These are phyloP conservation scores for Pseudomyrmex dendroicus DNA, from an alignment of 1,140 invertebrate genomes.

Conservation along the genomic window DNA sequence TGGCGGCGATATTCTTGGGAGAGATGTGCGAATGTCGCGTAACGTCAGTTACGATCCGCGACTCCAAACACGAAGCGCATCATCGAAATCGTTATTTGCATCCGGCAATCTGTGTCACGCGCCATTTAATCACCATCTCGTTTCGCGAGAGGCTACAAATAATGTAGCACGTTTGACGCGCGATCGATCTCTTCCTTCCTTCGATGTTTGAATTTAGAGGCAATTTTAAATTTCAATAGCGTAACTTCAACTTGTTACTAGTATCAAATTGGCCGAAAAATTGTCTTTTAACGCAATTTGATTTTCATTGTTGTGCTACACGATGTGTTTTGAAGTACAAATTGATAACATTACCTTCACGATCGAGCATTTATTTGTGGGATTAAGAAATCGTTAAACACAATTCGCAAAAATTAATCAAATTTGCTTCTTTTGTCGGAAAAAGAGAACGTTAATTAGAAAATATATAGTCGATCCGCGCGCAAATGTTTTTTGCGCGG, in stretches of 20 bases:
- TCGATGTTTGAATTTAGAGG: not conserved
- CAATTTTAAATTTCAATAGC: constrained; percentile 19
- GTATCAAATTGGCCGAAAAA: not conserved
- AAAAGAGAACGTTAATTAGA: constrained; percentile 3
- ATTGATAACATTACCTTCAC: not conserved
- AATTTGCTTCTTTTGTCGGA: not conserved
- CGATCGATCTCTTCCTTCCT: not conserved
- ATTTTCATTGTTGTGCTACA: too few species aligned
- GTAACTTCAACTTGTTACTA: not conserved
- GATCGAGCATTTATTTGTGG: not conserved
- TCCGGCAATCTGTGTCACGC: not conserved
- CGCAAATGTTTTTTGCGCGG: constrained; percentile 6
- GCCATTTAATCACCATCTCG: constrained; percentile 28
- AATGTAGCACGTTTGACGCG: not conserved
- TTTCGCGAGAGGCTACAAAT: not conserved
- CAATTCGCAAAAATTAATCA: not conserved
- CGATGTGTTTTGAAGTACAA: not conserved
- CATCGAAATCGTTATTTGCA: constrained; percentile 33
- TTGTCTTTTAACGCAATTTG: not conserved
- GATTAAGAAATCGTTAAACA: not conserved
- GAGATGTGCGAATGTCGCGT: too few species aligned
- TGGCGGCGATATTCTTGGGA: constrained; percentile 33
- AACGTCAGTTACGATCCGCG: constrained; percentile 9
- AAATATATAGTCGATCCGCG: constrained; percentile 10
- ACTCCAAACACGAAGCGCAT: constrained; percentile 12